Evolutionary conservation across 2,888 invertebrate genomes (phyloP), one percentile per base, ranked within the genome.

Genomic region (Tipula helvola): DNA sequence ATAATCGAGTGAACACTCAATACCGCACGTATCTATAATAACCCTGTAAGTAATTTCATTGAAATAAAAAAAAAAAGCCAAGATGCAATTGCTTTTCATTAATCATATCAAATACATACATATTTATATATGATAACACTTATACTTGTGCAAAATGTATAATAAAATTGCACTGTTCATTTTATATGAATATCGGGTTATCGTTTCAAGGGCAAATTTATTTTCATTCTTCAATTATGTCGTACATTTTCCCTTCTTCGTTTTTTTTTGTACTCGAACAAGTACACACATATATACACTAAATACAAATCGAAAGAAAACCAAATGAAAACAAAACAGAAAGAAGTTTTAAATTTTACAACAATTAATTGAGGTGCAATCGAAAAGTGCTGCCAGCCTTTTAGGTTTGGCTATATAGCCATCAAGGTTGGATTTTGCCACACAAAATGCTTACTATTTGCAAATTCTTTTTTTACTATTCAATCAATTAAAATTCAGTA

Each of bases 371-470:
- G 28, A 7, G 71, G 28, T 28, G 2, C 28, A 28, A 28, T 28
- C 28, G 28, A 28, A 28, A 28, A 28, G 28, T 28, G 8, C 71
- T 93, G 41, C 94, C 92, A 12, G 96, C 93, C 57, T 93, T 28
- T 90, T 89, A 93, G 93, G 86, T 90, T 89, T 87, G 18, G 28
- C 28, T 28, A n/a, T n/a, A n/a, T n/a, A 28, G 28, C 28, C 28
- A 28, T 28, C 28, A 28, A n/a, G 28, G 28, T 52, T 52, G 57
- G 28, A 39, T 39, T 39, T 39, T 39, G 7, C 5, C 5, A 39
- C 0, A 39, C 7, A 39, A 39, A 39, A 39, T 3, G 39, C 28
- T 28, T 28, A 28, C 28, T 28, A 1, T 28, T 57, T 71, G 28
- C 71, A 28, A 71, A 57, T 57, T 57, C 3, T 7, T 57, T 10